These are phyloP conservation scores for Andrena cerasifolii DNA, from an alignment of 1,140 invertebrate species.

Conservation along the genomic window DNA sequence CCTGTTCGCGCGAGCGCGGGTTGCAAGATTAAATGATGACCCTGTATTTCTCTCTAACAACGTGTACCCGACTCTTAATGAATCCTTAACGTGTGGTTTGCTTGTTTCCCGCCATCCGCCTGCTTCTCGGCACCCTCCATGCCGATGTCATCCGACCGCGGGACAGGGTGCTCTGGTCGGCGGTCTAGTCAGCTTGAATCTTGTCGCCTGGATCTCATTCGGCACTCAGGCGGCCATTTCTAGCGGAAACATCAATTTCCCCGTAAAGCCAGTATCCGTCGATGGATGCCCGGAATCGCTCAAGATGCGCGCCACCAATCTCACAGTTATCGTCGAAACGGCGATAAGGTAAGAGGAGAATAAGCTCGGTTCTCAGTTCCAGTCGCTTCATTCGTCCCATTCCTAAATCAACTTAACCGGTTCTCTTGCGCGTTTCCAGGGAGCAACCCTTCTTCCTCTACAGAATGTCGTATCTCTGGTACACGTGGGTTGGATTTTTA, in stretches of 20 bases:
- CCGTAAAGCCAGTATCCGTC: slow-evolving; percentile 84
- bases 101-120: not conserved
- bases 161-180: slow-evolving; percentile 90
- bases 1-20: too few species aligned
- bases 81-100: not conserved
- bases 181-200: slow-evolving; percentile 85
- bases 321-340: slow-evolving; percentile 63
- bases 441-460: slow-evolving; percentile 84
- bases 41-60: too few species aligned
- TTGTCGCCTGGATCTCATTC: slow-evolving; percentile 93
- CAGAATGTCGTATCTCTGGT: slow-evolving; percentile 86
- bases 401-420: not conserved
- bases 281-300: slow-evolving; percentile 83
- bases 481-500: slow-evolving; percentile 86
- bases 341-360: slow-evolving; percentile 61
- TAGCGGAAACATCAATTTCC: slow-evolving; percentile 84
- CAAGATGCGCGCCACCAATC: slow-evolving; percentile 59
- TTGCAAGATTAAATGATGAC: too few species aligned
- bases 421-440: slow-evolving; percentile 60
- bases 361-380: not conserved
- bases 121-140: not conserved
- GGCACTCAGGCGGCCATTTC: slow-evolving; percentile 90
- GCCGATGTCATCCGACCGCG: not conserved
- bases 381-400: not conserved
- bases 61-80: too few species aligned